A percentile compares a stretch with the other conserved stretches of the same genome.
phyloP scores from a whole-genome alignment of 2,797 vertebrate genomes.

The Enteromius paludinosus region DNA sequence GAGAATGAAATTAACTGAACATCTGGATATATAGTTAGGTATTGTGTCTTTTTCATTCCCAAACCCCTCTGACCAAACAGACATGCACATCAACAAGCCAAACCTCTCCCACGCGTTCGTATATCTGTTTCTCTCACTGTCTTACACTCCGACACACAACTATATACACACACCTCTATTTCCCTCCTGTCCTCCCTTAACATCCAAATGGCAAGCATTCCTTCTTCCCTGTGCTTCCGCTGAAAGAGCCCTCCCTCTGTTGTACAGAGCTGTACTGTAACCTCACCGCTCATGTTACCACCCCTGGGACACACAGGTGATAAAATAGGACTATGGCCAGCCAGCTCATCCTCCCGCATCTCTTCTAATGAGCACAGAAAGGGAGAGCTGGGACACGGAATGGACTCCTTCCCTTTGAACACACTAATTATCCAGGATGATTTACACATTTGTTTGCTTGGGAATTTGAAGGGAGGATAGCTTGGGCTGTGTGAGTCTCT shows the following conservation, averaged over 20 bases:
- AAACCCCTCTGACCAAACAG: neutral
- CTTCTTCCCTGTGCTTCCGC: constrained; percentile 21
- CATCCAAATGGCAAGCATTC: constrained; percentile 34
- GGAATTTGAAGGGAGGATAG: constrained; percentile 50
- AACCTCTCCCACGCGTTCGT: constrained; percentile 25
- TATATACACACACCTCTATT: constrained; percentile 41
- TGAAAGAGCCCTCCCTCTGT: constrained; percentile 51
- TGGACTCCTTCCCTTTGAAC: constrained; percentile 40
- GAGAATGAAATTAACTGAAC: constrained; percentile 70
- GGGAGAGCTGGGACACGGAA: constrained; percentile 31
- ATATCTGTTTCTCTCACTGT: constrained; percentile 13
- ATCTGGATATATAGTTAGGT: constrained; percentile 72
- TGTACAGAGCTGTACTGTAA: constrained; percentile 60
- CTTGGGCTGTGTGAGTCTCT: constrained; percentile 16
- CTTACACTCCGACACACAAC: constrained; percentile 16
- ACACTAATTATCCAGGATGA: constrained; percentile 53
- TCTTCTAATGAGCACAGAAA: constrained; percentile 55
- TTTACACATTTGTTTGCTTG: constrained; percentile 39
- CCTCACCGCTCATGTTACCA: constrained; percentile 55
- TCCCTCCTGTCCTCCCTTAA: constrained; percentile 31
- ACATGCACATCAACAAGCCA: constrained; percentile 37
- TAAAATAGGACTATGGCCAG: constrained; percentile 59
- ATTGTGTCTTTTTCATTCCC: constrained; percentile 45
- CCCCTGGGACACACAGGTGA: constrained; percentile 51
- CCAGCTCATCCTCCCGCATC: constrained; percentile 54